Evolutionary conservation across 2,888 invertebrate genomes (phyloP).

Genomic region (Limnephilus auricula): DNA sequence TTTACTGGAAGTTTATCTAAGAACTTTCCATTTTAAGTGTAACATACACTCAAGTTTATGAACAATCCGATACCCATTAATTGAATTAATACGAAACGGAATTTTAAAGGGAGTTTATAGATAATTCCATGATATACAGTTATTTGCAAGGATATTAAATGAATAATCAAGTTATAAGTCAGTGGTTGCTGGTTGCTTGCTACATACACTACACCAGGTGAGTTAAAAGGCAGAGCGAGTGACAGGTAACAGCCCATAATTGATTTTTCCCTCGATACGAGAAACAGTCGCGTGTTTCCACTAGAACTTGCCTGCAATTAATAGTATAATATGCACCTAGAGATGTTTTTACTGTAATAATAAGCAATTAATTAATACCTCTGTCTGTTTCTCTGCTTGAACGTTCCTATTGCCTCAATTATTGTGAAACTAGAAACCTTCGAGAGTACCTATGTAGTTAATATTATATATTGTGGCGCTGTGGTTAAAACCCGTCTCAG

Average conservation of each 20-base stretch:
- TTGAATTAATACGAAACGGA: neutral
- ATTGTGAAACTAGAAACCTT: conserved; percentile 46
- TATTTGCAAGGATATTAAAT: neutral
- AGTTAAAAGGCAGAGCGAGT: neutral
- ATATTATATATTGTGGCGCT: neutral
- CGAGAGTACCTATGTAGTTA: neutral
- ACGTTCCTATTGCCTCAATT: neutral
- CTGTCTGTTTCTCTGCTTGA: conserved; percentile 9
- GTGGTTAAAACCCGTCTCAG: neutral
- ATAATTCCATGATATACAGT: neutral
- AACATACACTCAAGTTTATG: neutral
- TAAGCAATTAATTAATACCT: conserved; percentile 52
- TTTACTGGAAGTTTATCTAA: too few species aligned
- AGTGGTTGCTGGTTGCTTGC: neutral
- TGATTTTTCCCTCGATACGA: conserved; percentile 28
- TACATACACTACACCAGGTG: neutral
- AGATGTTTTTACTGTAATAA: conserved; percentile 42
- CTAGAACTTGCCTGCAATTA: conserved; percentile 36
- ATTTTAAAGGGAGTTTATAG: neutral
- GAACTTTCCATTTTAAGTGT: neutral
- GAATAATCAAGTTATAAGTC: neutral
- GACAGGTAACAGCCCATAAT: conserved; percentile 20
- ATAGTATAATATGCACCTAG: neutral
- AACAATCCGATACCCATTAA: neutral
- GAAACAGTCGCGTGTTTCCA: conserved; percentile 34